Conservation (phyloP, 2,888 invertebrate genomes). For the Syrista parreyssii region DNA sequence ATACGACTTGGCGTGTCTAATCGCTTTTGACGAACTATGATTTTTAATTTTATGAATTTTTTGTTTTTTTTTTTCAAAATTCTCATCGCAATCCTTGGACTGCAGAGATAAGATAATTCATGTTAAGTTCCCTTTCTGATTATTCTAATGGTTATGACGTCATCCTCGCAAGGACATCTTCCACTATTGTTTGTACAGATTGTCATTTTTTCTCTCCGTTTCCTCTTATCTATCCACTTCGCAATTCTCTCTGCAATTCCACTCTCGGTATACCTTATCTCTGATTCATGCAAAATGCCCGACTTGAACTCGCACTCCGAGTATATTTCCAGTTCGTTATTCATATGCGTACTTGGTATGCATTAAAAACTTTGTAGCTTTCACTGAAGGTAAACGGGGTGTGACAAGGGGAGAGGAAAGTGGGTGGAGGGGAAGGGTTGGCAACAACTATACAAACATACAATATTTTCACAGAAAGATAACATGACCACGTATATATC, state of each 20-base stretch:
- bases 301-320: background rate
- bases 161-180: background rate
- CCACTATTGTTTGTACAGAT: background rate
- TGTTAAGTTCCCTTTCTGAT: background rate
- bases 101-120: background rate
- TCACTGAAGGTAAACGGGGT: background rate
- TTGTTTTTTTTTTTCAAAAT: background rate
- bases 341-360: background rate
- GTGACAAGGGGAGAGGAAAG: background rate
- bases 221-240: background rate
- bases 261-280: background rate
- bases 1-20: background rate
- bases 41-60: no score
- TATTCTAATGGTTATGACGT: no score
- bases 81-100: background rate
- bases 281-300: background rate
- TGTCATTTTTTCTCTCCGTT: background rate
- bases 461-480: background rate
- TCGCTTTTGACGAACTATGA: background rate
- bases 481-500: background rate
- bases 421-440: background rate
- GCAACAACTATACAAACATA: background rate
- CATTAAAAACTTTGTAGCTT: background rate
- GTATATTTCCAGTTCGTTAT: background rate
- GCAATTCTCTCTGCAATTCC: background rate